Evolutionary conservation across 2,888 invertebrate genomes (phyloP).

Genomic region (Acheta domesticus): DNA sequence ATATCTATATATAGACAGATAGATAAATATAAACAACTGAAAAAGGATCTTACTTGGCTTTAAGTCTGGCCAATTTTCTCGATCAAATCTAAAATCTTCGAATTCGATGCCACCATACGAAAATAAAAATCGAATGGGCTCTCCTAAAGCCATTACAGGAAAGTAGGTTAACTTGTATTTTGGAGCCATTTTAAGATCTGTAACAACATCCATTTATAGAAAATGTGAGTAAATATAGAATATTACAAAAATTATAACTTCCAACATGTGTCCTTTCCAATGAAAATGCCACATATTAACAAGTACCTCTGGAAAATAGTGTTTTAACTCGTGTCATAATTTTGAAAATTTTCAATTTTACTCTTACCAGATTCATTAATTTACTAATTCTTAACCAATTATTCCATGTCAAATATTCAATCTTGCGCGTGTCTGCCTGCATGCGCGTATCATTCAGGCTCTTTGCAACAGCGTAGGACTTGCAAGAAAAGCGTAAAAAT

Average conservation of each 20-base stretch:
- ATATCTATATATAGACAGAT: not conserved
- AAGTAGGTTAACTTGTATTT: constrained; percentile 60
- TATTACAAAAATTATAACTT: not conserved
- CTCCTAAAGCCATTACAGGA: constrained; percentile 59
- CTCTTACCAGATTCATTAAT: too few species aligned
- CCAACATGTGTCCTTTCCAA: not conserved
- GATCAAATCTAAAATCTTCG: constrained; percentile 58
- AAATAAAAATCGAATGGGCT: constrained; percentile 60
- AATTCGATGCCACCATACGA: constrained; percentile 60
- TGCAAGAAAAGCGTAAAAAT: too few species aligned
- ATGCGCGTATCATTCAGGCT: too few species aligned
- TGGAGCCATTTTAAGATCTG: constrained; percentile 25
- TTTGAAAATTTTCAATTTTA: too few species aligned
- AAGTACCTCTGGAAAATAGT: not conserved
- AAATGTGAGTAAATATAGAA: not conserved
- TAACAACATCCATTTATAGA: not conserved
- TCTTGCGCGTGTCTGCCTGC: too few species aligned
- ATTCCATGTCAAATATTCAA: too few species aligned
- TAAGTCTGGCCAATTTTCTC: constrained; percentile 54
- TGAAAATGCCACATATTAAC: not conserved
- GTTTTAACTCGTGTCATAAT: not conserved
- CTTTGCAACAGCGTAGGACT: too few species aligned
- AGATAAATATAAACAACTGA: not conserved
- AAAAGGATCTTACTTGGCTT: constrained; percentile 52
- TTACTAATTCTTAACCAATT: too few species aligned